Evolutionary conservation across 2,888 invertebrate species (phyloP), one percentile per base, ranked within the genome.

Genomic region (Perizoma flavofasciatum): DNA sequence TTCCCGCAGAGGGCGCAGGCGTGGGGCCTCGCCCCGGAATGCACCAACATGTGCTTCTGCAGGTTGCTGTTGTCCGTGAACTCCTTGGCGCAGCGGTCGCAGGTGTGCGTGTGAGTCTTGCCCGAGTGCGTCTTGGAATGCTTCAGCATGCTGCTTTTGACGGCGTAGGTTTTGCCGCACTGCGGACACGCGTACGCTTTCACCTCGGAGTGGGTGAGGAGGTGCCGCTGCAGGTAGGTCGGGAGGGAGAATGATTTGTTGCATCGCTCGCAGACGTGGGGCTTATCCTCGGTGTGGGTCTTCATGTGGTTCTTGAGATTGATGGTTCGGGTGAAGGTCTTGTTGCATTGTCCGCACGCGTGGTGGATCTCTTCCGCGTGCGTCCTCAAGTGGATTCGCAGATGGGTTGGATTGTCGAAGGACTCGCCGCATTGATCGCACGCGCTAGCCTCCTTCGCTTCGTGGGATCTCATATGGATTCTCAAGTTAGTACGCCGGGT

Each of bases 381-480:
- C 22, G 22, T 22, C 3, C 22, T 22, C 22, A 22, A 22, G 3
- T 22, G 22, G 22, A 22, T 22, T 22, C 22, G 22, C 22, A 22
- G 22, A 22, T 22, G 22, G 3, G 22, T 22, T 22, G 22, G 22
- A 22, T 3, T 40, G 22, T 22, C 22, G 22, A 22, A 22, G 22
- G 22, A 22, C 3, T 22, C 3, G 22, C 22, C 22, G 22, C 22
- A 22, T 22, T 22, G 22, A 3, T 22, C 22, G 22, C 22, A 22
- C 22, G 22, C 22, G 22, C 22, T 22, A 22, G 22, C 1, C 22
- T 22, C 22, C 1, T 22, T 22, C 3, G 22, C 22, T 22, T 1
- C 22, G 3, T 22, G 37, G 37, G 37, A 35, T 49, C n/a, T 62
- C 22, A 55, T 55, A 37, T 62, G 62, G 39, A 44, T 33, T 39